Evolutionary conservation across 2,797 vertebrate genomes (phyloP).

Genomic region (Myripristis jacobus): DNA sequence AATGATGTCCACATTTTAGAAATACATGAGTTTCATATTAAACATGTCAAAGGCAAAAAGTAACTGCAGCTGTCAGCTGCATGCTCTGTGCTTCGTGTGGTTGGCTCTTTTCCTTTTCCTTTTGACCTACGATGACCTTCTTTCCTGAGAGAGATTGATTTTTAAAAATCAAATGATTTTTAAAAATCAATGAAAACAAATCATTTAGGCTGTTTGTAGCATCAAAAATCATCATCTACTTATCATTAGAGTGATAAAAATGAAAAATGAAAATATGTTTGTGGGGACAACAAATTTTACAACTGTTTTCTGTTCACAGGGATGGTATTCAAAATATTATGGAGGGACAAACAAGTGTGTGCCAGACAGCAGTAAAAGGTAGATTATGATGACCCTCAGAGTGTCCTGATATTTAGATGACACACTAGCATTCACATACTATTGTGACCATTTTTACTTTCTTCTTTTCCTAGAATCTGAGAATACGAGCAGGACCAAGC

Average conservation of each 20-base stretch:
- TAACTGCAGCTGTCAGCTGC: too few relatives aligned
- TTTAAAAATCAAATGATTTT: too few relatives aligned
- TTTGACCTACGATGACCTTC: background rate
- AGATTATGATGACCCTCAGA: constrained; percentile 11
- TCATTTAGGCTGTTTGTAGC: background rate
- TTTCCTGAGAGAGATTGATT: too few relatives aligned
- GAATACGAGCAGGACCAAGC: constrained; percentile 43
- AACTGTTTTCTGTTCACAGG: constrained; percentile 63
- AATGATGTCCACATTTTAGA: background rate
- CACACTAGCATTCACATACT: background rate
- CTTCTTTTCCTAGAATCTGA: constrained; percentile 29
- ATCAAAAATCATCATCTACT: background rate
- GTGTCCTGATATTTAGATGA: background rate
- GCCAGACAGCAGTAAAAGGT: constrained; percentile 63
- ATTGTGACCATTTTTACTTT: background rate
- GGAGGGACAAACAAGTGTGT: constrained; percentile 68
- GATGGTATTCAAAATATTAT: constrained; percentile 79
- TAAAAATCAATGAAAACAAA: too few relatives aligned
- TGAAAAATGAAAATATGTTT: background rate
- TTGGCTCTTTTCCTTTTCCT: background rate
- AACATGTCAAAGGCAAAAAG: background rate
- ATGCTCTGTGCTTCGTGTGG: background rate
- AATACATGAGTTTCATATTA: background rate
- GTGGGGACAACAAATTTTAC: background rate
- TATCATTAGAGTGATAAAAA: background rate